Conservation (phyloP, 2,113 vertebrate genomes). For the Otis tarda region DNA sequence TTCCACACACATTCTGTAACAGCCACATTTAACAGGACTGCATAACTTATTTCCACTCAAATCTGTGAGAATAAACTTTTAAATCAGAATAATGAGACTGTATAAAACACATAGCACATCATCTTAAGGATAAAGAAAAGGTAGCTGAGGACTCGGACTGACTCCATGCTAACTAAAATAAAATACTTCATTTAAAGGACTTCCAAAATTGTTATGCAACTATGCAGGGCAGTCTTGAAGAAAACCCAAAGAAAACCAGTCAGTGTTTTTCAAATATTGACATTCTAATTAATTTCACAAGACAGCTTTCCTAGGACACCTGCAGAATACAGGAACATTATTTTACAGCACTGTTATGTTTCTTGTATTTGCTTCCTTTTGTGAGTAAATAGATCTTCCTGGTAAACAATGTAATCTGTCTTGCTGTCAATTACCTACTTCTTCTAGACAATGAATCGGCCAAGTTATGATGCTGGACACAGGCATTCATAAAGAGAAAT, state of each 20-base stretch:
- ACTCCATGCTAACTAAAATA: background rate
- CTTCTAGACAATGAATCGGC: background rate
- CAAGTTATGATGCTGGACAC: background rate
- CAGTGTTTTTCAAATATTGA: background rate
- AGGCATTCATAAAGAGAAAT: rapidly evolving
- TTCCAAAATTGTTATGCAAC: background rate
- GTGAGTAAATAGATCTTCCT: background rate
- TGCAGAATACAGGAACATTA: background rate
- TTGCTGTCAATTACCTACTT: background rate
- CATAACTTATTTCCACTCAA: background rate
- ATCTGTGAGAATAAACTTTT: background rate
- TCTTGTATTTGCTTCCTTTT: background rate
- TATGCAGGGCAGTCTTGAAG: background rate
- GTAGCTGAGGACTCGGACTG: background rate
- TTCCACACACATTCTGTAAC: background rate
- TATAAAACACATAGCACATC: background rate
- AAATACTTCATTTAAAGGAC: background rate
- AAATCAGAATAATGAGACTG: background rate
- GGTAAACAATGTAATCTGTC: background rate
- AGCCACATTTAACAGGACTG: background rate
- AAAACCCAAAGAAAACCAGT: background rate
- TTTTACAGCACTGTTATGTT: background rate
- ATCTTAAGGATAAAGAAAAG: background rate
- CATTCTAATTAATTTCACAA: background rate
- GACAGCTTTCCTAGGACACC: background rate